Base-by-base conservation (phyloP, 92 coral and sea anemone species). In the Epizoanthus stellaris region DNA sequence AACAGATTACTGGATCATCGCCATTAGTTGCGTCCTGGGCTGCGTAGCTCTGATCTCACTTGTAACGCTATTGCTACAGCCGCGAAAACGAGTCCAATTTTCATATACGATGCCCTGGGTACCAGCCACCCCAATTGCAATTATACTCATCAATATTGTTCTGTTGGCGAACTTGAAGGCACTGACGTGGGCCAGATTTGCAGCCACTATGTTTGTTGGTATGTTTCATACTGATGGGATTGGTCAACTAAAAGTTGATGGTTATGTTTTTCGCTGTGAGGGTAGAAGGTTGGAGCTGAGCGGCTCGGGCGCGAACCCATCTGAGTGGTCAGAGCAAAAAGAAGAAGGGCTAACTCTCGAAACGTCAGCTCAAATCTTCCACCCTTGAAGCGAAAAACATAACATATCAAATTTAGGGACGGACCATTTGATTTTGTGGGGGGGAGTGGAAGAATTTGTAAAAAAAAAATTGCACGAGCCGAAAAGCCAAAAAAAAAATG, bases 171-270 rank as follows among this genome's bases (percentile, higher is more conserved):
- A 90, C 79, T 56, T 94, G 88, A 73, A 90, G 16, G 67, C 81
- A 63, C 53, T 87, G 57, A 92, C 98, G 2, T 94, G 98, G 98
- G 98, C 98, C 17, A 91, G 95, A 38, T 92, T 94, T 49, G 79
- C 95, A 58, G 94, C 82, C 42, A 92, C 95, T 88, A 87, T 93
- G 81, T 94, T 94, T 88, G 59, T 94, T 16, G 98, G 98, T 94
- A 73, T 87, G 98, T 87, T 45, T 10, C 6, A 1, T 4, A n/a
- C 36, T 30, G 36, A 30, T 30, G 36, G 36, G 36, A 30, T 23
- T 52, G 80, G 56, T 52, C 56, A 11, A 13, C 12, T 52, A 30
- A 30, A 30, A 30, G 36, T 30, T 30, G 36, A 30, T 30, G 36
- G 36, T 30, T 30, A 30, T 30, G 0, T 30, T 30, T 30, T 30